A percentile compares a stretch with the other conserved stretches of the same genome.
Conservation (phyloP, 2,113 vertebrate species). For the Chelonoidis abingdonii region DNA sequence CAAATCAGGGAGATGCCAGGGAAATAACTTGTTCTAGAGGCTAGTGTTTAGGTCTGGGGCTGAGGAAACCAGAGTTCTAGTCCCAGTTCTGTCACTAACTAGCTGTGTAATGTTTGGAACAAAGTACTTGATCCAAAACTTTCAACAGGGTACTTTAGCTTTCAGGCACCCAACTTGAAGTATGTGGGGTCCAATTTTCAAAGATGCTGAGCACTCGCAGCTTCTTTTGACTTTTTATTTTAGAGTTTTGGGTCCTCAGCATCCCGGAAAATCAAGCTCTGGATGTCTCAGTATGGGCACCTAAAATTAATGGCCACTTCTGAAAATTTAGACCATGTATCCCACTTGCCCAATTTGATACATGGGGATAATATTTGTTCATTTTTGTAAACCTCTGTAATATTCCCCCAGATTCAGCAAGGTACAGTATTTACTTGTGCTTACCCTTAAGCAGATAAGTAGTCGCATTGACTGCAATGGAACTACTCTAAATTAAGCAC, state of each 20-base stretch:
- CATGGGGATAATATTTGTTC: background rate
- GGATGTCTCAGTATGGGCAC: background rate
- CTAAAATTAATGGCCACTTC: background rate
- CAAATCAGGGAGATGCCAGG: background rate
- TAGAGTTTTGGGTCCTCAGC: background rate
- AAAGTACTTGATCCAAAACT: background rate
- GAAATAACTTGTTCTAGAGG: background rate
- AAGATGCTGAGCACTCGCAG: background rate
- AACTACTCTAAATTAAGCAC: background rate
- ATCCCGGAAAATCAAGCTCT: background rate
- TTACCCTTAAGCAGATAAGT: background rate
- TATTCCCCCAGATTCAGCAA: background rate
- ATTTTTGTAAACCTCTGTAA: background rate
- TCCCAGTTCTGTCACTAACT: background rate
- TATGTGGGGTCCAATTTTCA: background rate
- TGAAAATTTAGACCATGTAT: background rate
- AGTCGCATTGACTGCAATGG: background rate
- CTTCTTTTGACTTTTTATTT: background rate
- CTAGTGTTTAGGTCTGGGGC: background rate
- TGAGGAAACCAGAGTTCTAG: background rate
- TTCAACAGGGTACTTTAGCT: background rate
- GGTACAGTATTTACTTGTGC: background rate
- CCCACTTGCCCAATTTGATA: background rate
- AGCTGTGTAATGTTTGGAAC: background rate
- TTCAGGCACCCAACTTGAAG: background rate